Base-by-base conservation (phyloP, 2,113 vertebrate genomes). In the Dromaius novaehollandiae region DNA sequence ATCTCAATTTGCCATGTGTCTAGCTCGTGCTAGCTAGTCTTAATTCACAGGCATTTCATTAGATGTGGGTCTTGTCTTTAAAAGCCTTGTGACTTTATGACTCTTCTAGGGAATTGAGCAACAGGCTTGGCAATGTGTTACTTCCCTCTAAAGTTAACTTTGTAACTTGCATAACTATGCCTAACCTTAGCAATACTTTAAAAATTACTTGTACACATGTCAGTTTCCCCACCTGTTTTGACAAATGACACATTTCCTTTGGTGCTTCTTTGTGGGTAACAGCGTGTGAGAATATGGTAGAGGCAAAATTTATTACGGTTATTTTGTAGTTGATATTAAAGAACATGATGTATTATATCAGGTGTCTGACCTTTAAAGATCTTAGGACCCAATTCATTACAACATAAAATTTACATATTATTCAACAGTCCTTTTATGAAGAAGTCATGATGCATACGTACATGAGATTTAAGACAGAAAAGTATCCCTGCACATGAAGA, bases 401-500 rank as follows among this genome's bases (percentile, higher is more conserved):
- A 98, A 98, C 98, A 98, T 98, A 98, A 98, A 98, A 98, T 98
- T 98, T 98, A 98, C 98, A 98, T 98, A 98, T 98, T 98, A 98
- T 98, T 98, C 98, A 98, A 58, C 96, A 97, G 97, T 96, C 96
- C 94, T 98, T 98, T 98, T 98, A 97, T 94, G 98, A 98, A 98
- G 97, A 97, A 98, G 97, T 97, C 98, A 97, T 95, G 94, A 96
- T 89, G 88, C 95, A 90, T 97, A 90, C 68, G 91, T 97, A 93
- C 96, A 90, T 96, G 94, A 98, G 97, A 97, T 96, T 73, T 84
- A 96, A 97, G 92, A 90, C 84, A 90, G 93, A 93, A 90, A 96
- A 96, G 95, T 83, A 60, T 30, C 77, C 55, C 61, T 86, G 93
- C 86, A 90, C 85, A 58, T 79, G 91, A 92, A 93, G 88, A 96